A percentile compares a stretch with the other conserved stretches of the same genome.
phyloP scores from a whole-genome alignment of 2,888 invertebrate genomes.

The Trichacis sp. region DNA sequence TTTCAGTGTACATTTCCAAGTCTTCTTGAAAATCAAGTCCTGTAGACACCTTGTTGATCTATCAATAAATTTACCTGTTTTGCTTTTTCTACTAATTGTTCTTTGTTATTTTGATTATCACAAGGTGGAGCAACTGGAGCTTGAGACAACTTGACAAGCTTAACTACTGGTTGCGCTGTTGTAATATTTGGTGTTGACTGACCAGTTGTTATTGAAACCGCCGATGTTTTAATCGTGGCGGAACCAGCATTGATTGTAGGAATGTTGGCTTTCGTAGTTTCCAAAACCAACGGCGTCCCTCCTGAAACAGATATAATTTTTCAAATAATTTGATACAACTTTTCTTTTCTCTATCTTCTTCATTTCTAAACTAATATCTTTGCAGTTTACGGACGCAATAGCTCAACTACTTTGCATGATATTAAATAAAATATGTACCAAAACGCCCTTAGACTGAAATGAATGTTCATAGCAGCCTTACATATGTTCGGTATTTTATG shows the following conservation, averaged over 20 bases:
- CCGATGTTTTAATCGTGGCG: slow-evolving; percentile 52
- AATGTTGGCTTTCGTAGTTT: slow-evolving; percentile 54
- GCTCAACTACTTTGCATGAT: background rate
- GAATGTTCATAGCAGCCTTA: slow-evolving; percentile 49
- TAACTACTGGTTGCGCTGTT: slow-evolving; percentile 61
- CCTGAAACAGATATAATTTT: slow-evolving; percentile 62
- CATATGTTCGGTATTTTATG: slow-evolving; percentile 52
- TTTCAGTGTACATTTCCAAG: too few relatives aligned
- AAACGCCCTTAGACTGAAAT: slow-evolving; percentile 49
- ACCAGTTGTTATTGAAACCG: slow-evolving; percentile 43
- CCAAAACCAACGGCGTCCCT: slow-evolving; percentile 67
- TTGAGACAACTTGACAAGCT: slow-evolving; percentile 61
- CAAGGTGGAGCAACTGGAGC: slow-evolving; percentile 51
- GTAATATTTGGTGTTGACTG: slow-evolving; percentile 36
- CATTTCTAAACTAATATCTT: too few relatives aligned
- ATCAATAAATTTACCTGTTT: slow-evolving; percentile 75
- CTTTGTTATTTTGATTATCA: slow-evolving; percentile 72
- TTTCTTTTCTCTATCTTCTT: too few relatives aligned
- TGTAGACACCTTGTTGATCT: too few relatives aligned
- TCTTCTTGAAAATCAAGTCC: too few relatives aligned
- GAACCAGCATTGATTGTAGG: slow-evolving; percentile 55
- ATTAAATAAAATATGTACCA: slow-evolving; percentile 39
- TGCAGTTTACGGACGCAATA: too few relatives aligned
- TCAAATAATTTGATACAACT: background rate
- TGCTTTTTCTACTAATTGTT: slow-evolving; percentile 86